These are phyloP conservation scores for Sphenopsis melanotis DNA, from an alignment of 2,797 vertebrate species.

Conservation along the genomic window DNA sequence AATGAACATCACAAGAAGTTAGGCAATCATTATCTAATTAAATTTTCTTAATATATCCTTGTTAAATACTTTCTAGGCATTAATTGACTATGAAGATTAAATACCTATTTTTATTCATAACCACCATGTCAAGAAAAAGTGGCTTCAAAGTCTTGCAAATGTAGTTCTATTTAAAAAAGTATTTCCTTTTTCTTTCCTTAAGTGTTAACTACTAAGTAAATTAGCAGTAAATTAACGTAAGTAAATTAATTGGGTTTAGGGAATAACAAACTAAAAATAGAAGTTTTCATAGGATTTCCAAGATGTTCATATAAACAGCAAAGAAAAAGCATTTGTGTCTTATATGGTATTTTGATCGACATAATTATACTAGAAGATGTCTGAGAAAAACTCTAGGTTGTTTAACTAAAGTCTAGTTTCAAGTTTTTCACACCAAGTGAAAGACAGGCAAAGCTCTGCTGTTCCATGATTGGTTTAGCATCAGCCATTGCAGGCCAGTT, in stretches of 20 bases:
- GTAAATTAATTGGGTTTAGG: neutral
- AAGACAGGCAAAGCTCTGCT: neutral
- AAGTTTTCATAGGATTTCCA: neutral
- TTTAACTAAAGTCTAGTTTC: neutral
- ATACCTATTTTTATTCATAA: neutral
- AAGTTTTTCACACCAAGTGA: neutral
- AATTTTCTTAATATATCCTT: slow-evolving; percentile 2
- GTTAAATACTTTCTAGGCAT: neutral
- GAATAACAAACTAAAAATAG: neutral
- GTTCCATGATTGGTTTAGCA: neutral
- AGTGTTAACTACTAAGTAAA: neutral
- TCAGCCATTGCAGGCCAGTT: neutral
- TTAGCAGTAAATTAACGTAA: neutral
- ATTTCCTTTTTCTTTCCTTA: neutral
- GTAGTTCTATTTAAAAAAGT: neutral
- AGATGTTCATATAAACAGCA: neutral
- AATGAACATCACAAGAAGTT: neutral
- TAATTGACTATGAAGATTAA: slow-evolving; percentile 13
- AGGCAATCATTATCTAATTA: slow-evolving; percentile 16
- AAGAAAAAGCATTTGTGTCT: neutral
- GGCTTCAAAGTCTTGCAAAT: neutral
- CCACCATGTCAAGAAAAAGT: neutral
- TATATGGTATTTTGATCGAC: neutral
- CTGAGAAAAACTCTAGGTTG: neutral
- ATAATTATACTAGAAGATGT: neutral